A percentile compares a stretch with the other conserved stretches of the same genome.
Conservation (phyloP, 2,797 vertebrate genomes). For the Aulostomus chinensis region DNA sequence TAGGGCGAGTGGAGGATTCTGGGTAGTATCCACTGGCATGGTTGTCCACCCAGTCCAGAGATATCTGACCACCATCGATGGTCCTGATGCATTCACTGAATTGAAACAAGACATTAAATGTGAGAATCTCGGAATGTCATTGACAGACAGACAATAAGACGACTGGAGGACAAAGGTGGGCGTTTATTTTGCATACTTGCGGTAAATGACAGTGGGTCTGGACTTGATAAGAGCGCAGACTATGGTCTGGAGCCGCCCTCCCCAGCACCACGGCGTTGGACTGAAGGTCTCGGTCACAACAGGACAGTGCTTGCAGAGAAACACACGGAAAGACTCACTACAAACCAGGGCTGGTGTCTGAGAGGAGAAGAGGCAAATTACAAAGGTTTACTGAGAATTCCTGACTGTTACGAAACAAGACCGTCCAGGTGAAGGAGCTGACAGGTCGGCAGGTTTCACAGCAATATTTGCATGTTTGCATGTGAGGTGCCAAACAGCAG, state of each 20-base stretch:
- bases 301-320: constrained; percentile 81
- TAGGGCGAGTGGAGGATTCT: constrained; percentile 75
- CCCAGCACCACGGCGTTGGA: constrained; percentile 87
- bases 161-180: neutral
- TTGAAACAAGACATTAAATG: neutral
- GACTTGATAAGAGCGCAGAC: constrained; percentile 76
- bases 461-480: no score
- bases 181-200: constrained; percentile 80
- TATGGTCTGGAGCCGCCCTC: constrained; percentile 85
- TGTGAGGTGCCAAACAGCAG: no score
- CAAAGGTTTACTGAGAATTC: no score
- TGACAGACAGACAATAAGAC: no score
- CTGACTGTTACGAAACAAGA: no score
- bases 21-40: constrained; percentile 45
- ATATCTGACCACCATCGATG: constrained; percentile 83
- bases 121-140: no score
- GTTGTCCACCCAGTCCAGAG: constrained; percentile 84
- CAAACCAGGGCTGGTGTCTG: constrained; percentile 81
- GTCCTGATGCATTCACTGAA: constrained; percentile 84
- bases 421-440: no score
- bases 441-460: neutral
- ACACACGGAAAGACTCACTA: constrained; percentile 69
- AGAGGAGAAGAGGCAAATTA: neutral
- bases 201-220: constrained; percentile 71
- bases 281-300: constrained; percentile 76